Conservation (phyloP, 2,113 vertebrate genomes). For the Pseudopodoces humilis region DNA sequence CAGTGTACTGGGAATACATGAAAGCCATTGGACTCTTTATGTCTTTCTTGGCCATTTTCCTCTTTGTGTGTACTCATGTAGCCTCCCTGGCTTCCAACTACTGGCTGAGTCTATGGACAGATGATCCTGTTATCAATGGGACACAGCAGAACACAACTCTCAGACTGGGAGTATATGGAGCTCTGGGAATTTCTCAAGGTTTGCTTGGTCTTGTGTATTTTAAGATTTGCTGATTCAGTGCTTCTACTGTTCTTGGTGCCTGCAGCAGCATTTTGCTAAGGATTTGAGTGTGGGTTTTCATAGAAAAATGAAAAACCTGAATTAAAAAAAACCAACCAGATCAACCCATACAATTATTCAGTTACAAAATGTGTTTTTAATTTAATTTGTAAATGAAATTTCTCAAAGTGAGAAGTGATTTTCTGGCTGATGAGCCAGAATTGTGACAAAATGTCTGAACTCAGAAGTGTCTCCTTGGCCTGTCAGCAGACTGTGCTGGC, state of each 20-base stretch:
- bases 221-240: neutral
- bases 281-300: neutral
- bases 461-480: neutral
- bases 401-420: neutral
- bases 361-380: neutral
- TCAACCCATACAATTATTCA: neutral
- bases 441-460: neutral
- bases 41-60: slow-evolving; percentile 83
- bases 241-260: neutral
- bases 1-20: slow-evolving; percentile 92
- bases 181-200: slow-evolving; percentile 90
- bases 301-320: neutral
- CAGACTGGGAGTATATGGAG: slow-evolving; percentile 89
- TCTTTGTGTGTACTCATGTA: slow-evolving; percentile 86
- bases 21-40: slow-evolving; percentile 88
- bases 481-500: neutral
- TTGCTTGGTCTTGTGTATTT: neutral
- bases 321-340: neutral
- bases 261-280: neutral
- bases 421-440: neutral
- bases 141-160: slow-evolving; percentile 83
- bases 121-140: slow-evolving; percentile 89
- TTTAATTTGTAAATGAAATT: neutral
- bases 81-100: slow-evolving; percentile 89
- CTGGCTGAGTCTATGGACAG: slow-evolving; percentile 96